These are phyloP conservation scores for Rhipidura dahli DNA, from an alignment of 2,113 vertebrate genomes.

Conservation along the genomic window DNA sequence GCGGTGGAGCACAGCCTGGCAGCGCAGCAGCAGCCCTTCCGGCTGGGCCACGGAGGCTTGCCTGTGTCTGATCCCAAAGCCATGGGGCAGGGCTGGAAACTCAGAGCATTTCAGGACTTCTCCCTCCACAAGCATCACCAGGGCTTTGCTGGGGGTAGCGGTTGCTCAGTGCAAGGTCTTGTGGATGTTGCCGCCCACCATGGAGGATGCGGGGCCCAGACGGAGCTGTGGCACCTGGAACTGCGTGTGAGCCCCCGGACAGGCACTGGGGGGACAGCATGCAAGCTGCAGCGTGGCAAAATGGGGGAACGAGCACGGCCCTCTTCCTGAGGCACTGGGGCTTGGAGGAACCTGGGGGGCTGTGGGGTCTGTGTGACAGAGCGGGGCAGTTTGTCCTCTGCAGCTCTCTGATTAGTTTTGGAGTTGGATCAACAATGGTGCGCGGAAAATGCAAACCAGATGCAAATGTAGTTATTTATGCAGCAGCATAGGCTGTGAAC, in stretches of 20 bases:
- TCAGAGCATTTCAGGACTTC: fast-evolving
- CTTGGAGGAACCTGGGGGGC: background rate
- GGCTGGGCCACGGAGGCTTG: fast-evolving
- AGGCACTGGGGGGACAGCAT: background rate
- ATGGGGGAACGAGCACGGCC: background rate
- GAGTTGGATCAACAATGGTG: background rate
- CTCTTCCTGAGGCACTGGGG: background rate
- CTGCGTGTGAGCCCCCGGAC: background rate
- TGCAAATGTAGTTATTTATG: background rate
- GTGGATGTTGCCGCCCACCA: fast-evolving
- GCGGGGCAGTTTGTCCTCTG: background rate
- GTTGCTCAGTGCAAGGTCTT: background rate
- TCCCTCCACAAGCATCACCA: background rate
- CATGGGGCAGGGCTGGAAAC: fast-evolving
- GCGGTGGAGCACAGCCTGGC: background rate
- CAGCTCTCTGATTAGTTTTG: background rate
- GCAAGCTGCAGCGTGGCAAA: background rate
- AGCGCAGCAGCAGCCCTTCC: fast-evolving
- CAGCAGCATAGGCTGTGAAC: background rate
- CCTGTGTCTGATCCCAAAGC: background rate
- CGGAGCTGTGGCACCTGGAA: background rate
- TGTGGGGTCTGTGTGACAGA: fast-evolving
- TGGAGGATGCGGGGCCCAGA: background rate
- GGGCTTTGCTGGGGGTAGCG: too few relatives aligned
- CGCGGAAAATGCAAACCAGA: background rate